Evolutionary conservation across 2,113 vertebrate genomes (phyloP).

Genomic region (Corvus hawaiiensis): DNA sequence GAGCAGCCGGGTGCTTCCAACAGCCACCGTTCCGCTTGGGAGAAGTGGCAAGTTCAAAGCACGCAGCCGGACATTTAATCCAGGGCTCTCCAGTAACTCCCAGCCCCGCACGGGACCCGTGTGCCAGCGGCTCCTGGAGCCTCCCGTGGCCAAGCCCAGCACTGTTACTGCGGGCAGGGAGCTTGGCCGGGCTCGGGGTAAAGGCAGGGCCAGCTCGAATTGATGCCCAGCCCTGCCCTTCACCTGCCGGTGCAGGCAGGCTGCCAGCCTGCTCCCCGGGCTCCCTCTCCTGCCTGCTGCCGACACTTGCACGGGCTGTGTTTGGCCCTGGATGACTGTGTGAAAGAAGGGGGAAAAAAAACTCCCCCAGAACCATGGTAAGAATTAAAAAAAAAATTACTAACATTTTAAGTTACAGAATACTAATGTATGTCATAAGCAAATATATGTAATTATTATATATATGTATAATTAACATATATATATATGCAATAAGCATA

Average conservation of each 20-base stretch:
- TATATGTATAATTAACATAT: not conserved
- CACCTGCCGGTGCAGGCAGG: not conserved
- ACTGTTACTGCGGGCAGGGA: not conserved
- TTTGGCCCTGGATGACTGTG: not conserved
- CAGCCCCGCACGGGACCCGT: conserved; percentile 1
- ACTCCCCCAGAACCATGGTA: too few relatives aligned
- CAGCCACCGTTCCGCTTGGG: not conserved
- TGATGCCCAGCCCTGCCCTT: not conserved
- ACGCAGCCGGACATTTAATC: conserved; percentile 33
- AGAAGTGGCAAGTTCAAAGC: not conserved
- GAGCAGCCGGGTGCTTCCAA: conserved; percentile 10
- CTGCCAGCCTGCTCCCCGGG: not conserved
- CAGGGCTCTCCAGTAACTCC: conserved; percentile 56
- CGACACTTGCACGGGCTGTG: not conserved
- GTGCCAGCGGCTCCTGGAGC: conserved; percentile 24
- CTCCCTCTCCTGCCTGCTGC: conserved; percentile 22
- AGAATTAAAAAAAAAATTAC: not conserved
- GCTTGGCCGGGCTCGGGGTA: not conserved
- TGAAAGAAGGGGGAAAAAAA: not conserved
- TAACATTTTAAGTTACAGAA: too few relatives aligned
- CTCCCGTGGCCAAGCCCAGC: not conserved
- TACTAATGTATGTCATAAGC: too few relatives aligned
- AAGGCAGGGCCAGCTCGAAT: not conserved
- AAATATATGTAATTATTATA: not conserved
- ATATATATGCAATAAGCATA: too few relatives aligned